Base-by-base conservation (phyloP, 1,140 invertebrate species). In the Harlomillsia oculata region DNA sequence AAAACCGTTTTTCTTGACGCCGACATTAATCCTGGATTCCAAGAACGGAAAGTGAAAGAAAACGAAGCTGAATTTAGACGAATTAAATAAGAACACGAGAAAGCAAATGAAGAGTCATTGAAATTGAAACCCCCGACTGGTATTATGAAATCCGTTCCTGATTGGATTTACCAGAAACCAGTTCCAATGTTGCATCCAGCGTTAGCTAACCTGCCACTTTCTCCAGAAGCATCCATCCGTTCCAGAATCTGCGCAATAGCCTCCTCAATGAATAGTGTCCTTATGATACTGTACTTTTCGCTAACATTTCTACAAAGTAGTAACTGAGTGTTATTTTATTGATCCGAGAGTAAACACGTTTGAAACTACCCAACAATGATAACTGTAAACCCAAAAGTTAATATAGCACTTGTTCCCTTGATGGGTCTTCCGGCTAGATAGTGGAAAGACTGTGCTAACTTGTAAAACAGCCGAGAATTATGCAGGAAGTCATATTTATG, bases 1-100 rank as follows among this genome's bases (percentile, higher is more conserved):
- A 75, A 73, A 65, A 67, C 77, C 29, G 78, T 80, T 77, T 53
- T 72, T 32, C 66, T 76, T 25, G 80, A 75, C 66, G 70, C 77
- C 65, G 77, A 80, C 67, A 69, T 78, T 14, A 76, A 77, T 59
- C 74, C 76, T 32, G 40, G 64, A 40, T 70, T 78, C 40, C 25
- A 72, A 70, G 45, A 76, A 67, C 56, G 69, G 69, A 51, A 77
- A 59, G 68, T 74, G 62, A 69, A 72, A 46, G 66, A 71, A 51
- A 51, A 62, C 16, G 56, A 67, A 39, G 63, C 67, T 60, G 59
- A 63, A 37, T 41, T 59, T 16, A n/a, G n/a, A n/a, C 43, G 56
- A 40, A 45, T 52, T 41, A 6, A 51, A 20, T 28, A 64, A 56
- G 43, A 51, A 50, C 37, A 39, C 6, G 48, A 46, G 18, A 34